These are phyloP conservation scores for Holothuria glaberrima DNA, from an alignment of 35 echinoderm and acorn worm genomes.

Conservation along the genomic window DNA sequence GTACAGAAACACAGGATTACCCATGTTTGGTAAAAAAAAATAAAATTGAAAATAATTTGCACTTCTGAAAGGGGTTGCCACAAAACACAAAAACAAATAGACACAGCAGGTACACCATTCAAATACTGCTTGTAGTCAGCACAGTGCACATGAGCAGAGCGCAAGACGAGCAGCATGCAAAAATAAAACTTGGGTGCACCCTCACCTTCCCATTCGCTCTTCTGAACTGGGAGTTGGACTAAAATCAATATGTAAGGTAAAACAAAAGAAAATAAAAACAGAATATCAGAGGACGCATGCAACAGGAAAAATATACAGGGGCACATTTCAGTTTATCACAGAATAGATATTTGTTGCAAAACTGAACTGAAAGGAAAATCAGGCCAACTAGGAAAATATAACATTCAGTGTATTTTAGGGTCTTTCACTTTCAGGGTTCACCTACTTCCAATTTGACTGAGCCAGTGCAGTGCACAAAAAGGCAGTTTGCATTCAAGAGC, in stretches of 20 bases:
- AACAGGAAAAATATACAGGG: too few relatives aligned
- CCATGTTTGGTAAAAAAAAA: not conserved
- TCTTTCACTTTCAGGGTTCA: too few relatives aligned
- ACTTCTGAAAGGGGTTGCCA: not conserved
- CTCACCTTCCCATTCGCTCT: conserved; percentile 63
- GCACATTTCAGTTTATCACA: too few relatives aligned
- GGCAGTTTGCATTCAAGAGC: too few relatives aligned
- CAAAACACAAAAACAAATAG: not conserved
- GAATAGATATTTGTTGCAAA: too few relatives aligned
- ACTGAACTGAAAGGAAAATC: too few relatives aligned
- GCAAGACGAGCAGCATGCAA: conserved; percentile 23
- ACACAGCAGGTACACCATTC: not conserved
- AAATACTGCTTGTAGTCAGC: not conserved
- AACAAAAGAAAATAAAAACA: conserved; percentile 15
- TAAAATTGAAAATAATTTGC: too few relatives aligned
- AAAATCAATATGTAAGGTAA: conserved; percentile 11
- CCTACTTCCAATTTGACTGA: too few relatives aligned
- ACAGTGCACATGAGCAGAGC: not conserved
- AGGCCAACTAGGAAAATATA: too few relatives aligned
- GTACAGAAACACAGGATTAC: not conserved
- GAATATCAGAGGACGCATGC: not conserved
- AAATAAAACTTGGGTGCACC: conserved; percentile 31
- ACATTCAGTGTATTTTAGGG: too few relatives aligned
- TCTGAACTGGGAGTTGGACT: conserved; percentile 60
- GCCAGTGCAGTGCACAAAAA: too few relatives aligned